Percentiles rank a stretch among this genome's conserved stretches.
Conservation (phyloP, 2,888 invertebrate species). For the Meta bourneti region DNA sequence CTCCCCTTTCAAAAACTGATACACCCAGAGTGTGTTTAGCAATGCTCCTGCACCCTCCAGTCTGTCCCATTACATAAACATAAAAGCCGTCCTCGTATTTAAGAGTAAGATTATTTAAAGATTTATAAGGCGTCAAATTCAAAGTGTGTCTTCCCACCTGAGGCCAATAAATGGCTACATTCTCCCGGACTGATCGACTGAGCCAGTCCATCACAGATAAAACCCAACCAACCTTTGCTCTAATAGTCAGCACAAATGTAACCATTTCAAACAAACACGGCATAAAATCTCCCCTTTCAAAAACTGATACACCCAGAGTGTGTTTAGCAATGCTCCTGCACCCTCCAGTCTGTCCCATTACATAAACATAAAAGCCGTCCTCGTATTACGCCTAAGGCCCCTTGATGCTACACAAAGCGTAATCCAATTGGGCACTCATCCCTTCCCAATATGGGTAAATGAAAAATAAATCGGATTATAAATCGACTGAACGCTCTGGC, state of each 20-base stretch:
- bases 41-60: too few species aligned
- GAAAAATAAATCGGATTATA: constrained; percentile 68
- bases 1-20: not conserved
- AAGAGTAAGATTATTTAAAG: too few species aligned
- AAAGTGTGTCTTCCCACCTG: too few species aligned
- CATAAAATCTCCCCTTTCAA: not conserved
- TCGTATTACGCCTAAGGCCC: not conserved
- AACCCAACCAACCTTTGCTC: too few species aligned
- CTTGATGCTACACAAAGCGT: constrained; percentile 21
- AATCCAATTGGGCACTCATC: constrained; percentile 61
- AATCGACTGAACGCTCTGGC: not conserved
- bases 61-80: constrained; percentile 52
- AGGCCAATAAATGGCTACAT: too few species aligned
- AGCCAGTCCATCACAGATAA: too few species aligned
- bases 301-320: not conserved
- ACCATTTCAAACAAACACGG: not conserved
- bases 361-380: constrained; percentile 40
- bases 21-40: too few species aligned
- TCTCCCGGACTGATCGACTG: too few species aligned
- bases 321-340: too few species aligned
- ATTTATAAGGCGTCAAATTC: too few species aligned
- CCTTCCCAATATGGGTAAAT: constrained; percentile 51
- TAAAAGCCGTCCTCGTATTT: constrained; percentile 14
- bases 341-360: constrained; percentile 39
- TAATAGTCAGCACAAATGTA: not conserved